Conservation (phyloP, 2,113 vertebrate species). For the Synchiropus splendidus region DNA sequence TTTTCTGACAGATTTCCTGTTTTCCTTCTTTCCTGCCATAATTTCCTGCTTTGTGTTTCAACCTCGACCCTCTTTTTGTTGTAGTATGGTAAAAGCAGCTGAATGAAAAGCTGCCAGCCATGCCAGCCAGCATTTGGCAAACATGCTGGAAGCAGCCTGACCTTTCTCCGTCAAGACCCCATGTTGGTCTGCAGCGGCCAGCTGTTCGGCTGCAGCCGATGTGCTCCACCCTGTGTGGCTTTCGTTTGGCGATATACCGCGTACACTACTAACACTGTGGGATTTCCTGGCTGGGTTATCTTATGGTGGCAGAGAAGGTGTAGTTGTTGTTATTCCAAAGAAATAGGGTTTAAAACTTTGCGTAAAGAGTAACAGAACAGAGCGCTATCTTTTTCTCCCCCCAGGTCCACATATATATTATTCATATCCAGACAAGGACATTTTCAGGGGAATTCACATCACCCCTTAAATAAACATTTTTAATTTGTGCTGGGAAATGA, state of each 20-base stretch:
- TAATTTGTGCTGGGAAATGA: too few relatives aligned
- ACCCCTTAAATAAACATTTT: too few relatives aligned
- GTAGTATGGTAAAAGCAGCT: constrained; percentile 11
- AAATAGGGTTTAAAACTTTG: constrained; percentile 8
- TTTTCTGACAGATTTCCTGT: constrained; percentile 6
- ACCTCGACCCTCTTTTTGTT: constrained; percentile 15
- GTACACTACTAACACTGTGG: constrained; percentile 12
- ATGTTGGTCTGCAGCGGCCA: constrained; percentile 40
- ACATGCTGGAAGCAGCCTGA: constrained; percentile 26
- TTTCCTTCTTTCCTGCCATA: constrained; percentile 2
- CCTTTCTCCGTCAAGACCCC: constrained; percentile 25
- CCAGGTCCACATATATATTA: too few relatives aligned
- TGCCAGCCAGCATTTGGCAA: constrained; percentile 42
- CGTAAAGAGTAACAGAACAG: neutral
- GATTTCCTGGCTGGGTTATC: too few relatives aligned
- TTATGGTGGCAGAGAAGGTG: neutral
- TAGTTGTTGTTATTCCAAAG: neutral
- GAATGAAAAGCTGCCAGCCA: constrained; percentile 11
- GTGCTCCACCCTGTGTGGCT: constrained; percentile 52
- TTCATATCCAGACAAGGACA: too few relatives aligned
- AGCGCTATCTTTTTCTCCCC: neutral
- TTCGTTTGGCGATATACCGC: constrained; percentile 49
- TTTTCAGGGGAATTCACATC: too few relatives aligned
- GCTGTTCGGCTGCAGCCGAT: constrained; percentile 56
- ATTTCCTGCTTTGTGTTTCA: constrained; percentile 23